phyloP scores from a whole-genome alignment of 1,140 invertebrate species.

The Galleria mellonella region DNA sequence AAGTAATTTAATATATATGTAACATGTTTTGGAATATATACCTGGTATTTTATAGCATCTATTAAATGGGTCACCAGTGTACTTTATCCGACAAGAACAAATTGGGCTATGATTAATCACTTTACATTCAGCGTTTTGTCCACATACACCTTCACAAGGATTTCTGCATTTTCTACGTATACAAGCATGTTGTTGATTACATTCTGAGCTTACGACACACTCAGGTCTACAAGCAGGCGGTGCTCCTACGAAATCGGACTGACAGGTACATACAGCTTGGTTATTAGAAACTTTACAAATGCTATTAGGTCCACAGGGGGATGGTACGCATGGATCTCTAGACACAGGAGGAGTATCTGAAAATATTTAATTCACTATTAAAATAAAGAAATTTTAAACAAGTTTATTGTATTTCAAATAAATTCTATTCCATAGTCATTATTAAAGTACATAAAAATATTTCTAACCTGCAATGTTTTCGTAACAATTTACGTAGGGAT shows the following conservation, averaged over 20 bases:
- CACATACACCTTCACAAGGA: slow-evolving; percentile 77
- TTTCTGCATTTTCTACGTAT: slow-evolving; percentile 73
- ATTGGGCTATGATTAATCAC: slow-evolving; percentile 75
- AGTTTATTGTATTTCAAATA: too few relatives aligned
- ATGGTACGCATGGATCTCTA: slow-evolving; percentile 81
- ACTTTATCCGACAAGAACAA: slow-evolving; percentile 70
- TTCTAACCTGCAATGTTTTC: slow-evolving; percentile 33
- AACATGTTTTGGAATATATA: slow-evolving; percentile 12
- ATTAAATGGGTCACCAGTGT: slow-evolving; percentile 77
- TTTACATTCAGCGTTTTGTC: slow-evolving; percentile 75
- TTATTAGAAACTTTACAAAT: slow-evolving; percentile 80
- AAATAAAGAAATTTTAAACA: too few relatives aligned
- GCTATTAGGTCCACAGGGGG: slow-evolving; percentile 85
- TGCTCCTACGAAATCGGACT: slow-evolving; percentile 63
- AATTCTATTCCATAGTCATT: too few relatives aligned
- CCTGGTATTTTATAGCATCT: slow-evolving; percentile 63
- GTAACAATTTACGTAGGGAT: slow-evolving; percentile 72
- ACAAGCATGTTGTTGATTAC: slow-evolving; percentile 62
- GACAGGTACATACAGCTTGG: slow-evolving; percentile 82
- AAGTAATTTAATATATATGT: slow-evolving; percentile 14
- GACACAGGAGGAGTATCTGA: slow-evolving; percentile 35
- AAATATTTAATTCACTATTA: slow-evolving; percentile 19
- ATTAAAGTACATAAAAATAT: not conserved
- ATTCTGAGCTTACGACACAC: slow-evolving; percentile 73
- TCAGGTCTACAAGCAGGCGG: slow-evolving; percentile 75